phyloP scores from a whole-genome alignment of 2,888 invertebrate species.

The Panopea generosa region DNA sequence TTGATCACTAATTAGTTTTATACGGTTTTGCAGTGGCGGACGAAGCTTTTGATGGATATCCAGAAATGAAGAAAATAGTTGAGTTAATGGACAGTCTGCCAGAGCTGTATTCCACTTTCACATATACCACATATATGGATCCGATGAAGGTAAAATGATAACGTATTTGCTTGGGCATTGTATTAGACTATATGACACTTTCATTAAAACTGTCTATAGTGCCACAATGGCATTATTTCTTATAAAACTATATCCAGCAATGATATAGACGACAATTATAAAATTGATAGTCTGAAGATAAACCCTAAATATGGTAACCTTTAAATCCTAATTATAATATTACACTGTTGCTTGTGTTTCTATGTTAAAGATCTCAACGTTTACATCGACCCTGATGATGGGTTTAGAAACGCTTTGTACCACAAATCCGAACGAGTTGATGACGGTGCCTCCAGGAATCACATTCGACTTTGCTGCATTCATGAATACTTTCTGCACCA shows the following conservation, averaged over 20 bases:
- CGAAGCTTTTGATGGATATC: slow-evolving; percentile 67
- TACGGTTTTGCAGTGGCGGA: no score
- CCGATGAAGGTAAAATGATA: slow-evolving; percentile 66
- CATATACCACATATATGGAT: slow-evolving; percentile 65
- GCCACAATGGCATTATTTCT: no score
- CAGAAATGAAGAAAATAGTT: slow-evolving; percentile 66
- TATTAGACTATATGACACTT: no score
- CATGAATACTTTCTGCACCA: slow-evolving; percentile 67
- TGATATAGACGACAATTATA: no score
- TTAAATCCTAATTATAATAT: no score
- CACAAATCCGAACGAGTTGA: slow-evolving; percentile 54
- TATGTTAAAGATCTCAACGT: slow-evolving; percentile 39
- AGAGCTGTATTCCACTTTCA: slow-evolving; percentile 62
- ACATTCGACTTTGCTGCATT: slow-evolving; percentile 59
- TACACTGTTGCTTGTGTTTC: no score
- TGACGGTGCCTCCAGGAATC: slow-evolving; percentile 62
- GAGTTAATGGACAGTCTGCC: slow-evolving; percentile 67
- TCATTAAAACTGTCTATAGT: no score
- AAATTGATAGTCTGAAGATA: no score
- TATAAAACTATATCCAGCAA: no score
- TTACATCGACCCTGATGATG: slow-evolving; percentile 42
- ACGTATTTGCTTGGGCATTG: no score
- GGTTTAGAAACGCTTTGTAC: slow-evolving; percentile 64
- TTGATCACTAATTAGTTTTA: no score
- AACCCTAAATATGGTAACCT: no score